Evolutionary conservation across 2,888 invertebrate genomes (phyloP).

Genomic region (Podabrus alpinus): DNA sequence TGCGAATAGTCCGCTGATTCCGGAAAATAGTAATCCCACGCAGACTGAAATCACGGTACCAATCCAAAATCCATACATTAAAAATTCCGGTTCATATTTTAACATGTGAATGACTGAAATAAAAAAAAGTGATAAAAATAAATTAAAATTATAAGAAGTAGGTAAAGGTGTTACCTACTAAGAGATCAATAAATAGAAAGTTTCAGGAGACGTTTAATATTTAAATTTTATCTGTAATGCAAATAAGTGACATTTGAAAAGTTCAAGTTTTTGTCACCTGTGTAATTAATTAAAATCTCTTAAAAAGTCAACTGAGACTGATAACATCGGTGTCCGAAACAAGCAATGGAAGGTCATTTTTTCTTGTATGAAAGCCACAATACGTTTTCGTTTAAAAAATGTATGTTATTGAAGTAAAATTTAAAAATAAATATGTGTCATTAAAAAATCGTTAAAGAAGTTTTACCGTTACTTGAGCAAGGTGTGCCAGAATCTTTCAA

Average conservation of each 20-base stretch:
- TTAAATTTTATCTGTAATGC: neutral
- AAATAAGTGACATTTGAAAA: neutral
- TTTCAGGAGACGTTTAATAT: neutral
- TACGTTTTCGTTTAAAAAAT: neutral
- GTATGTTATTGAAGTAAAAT: neutral
- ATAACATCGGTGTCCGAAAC: neutral
- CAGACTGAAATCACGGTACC: constrained; percentile 72
- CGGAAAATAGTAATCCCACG: constrained; percentile 70
- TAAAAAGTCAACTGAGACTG: neutral
- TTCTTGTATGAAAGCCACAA: neutral
- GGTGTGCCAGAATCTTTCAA: neutral
- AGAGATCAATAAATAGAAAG: neutral
- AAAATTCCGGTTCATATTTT: constrained; percentile 64
- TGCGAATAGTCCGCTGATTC: constrained; percentile 73
- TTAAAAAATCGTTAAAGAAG: neutral
- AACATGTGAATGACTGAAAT: constrained; percentile 67
- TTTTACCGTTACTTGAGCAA: neutral
- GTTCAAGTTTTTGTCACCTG: neutral
- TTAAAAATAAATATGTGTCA: neutral
- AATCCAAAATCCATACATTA: constrained; percentile 76
- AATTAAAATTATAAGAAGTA: neutral
- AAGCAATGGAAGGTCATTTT: neutral
- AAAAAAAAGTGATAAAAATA: constrained; percentile 19
- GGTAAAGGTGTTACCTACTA: neutral
- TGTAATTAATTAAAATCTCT: neutral